Evolutionary conservation across 2,113 vertebrate genomes (phyloP).

Genomic region (Hemiprocne comata): DNA sequence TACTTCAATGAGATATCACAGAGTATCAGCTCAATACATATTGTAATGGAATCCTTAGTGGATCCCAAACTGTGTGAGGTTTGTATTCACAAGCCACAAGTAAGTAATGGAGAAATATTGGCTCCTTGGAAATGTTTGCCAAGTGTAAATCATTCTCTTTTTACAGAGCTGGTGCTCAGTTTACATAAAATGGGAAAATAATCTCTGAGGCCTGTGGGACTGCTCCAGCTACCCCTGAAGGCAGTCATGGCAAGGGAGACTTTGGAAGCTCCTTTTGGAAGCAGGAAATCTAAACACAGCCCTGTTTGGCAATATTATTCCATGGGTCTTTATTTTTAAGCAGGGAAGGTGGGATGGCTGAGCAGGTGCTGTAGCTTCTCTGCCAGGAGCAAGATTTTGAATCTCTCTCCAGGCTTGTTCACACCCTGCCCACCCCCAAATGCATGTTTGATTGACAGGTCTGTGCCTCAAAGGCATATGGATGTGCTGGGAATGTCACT

Average conservation of each 20-base stretch:
- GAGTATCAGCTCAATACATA: slow-evolving; percentile 60
- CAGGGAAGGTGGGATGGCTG: neutral
- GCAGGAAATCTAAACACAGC: neutral
- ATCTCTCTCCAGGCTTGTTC: neutral
- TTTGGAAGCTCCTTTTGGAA: neutral
- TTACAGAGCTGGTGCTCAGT: slow-evolving; percentile 13
- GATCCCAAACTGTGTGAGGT: slow-evolving; percentile 58
- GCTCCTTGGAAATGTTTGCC: slow-evolving; percentile 65
- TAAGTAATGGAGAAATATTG: slow-evolving; percentile 33
- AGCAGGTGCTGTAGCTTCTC: neutral
- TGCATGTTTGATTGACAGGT: neutral
- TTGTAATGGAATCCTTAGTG: slow-evolving; percentile 66
- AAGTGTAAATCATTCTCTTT: slow-evolving; percentile 42
- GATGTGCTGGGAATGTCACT: neutral
- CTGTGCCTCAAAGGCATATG: neutral
- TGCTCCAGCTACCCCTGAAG: neutral
- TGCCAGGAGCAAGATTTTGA: neutral
- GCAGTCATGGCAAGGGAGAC: neutral
- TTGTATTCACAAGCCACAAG: slow-evolving; percentile 60
- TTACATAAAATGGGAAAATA: slow-evolving; percentile 30
- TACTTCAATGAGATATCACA: slow-evolving; percentile 57
- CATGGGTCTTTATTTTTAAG: neutral
- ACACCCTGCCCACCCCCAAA: neutral
- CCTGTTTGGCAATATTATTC: neutral
- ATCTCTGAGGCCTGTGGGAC: neutral